Conservation (phyloP, 2,113 vertebrate species). For the Ptyas mucosa region DNA sequence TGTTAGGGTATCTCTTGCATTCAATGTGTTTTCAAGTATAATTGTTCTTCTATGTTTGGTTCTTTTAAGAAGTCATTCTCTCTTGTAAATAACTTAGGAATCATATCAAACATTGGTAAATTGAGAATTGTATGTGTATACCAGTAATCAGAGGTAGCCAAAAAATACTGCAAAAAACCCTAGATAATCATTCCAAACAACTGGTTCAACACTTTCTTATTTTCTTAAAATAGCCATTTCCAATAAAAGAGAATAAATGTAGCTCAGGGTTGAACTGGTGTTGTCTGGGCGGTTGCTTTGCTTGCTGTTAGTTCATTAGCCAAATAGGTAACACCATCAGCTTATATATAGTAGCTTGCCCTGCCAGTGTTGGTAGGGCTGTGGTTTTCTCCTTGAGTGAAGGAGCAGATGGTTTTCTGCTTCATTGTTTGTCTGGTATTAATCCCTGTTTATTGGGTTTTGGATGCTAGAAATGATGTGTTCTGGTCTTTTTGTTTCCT, state of each 20-base stretch:
- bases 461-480: not conserved
- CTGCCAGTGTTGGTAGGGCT: not conserved
- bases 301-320: not conserved
- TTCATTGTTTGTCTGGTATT: not conserved
- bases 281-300: not conserved
- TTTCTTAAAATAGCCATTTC: not conserved
- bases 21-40: not conserved
- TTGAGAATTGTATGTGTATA: not conserved
- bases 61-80: not conserved
- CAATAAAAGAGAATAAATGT: not conserved
- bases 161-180: not conserved
- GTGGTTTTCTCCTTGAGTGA: not conserved
- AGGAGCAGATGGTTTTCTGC: not conserved
- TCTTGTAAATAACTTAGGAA: not conserved
- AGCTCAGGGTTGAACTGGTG: not conserved
- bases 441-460: not conserved
- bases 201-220: not conserved
- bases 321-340: not conserved
- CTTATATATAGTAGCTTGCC: not conserved
- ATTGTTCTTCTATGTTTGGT: not conserved
- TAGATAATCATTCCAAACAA: slow-evolving; percentile 6
- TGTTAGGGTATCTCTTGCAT: not conserved
- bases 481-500: not conserved
- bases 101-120: not conserved
- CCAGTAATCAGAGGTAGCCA: not conserved